A percentile compares a stretch with the other conserved stretches of the same genome.
These are phyloP conservation scores for Halichoeres trimaculatus DNA, from an alignment of 2,113 vertebrate genomes.

Conservation along the genomic window DNA sequence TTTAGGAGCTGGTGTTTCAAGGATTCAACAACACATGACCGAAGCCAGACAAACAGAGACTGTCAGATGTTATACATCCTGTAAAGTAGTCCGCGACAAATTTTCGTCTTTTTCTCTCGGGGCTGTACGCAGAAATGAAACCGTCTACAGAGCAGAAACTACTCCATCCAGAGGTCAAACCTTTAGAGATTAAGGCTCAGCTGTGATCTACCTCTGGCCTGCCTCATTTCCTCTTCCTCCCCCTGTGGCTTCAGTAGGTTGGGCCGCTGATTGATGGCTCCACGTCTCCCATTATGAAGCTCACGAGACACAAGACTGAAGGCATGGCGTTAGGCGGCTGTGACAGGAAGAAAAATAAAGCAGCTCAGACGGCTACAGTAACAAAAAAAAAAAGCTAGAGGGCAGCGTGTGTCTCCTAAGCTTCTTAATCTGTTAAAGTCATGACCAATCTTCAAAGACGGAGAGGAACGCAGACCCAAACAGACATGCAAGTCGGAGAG, in stretches of 20 bases:
- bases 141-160: not conserved
- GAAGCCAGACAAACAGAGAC: not conserved
- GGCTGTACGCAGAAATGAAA: not conserved
- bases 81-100: not conserved
- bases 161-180: not conserved
- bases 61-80: not conserved
- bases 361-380: conserved; percentile 25
- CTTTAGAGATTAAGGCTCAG: conserved; percentile 1
- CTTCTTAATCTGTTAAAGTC: conserved; percentile 56
- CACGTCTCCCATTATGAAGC: conserved; percentile 24
- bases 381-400: conserved; percentile 12
- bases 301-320: conserved; percentile 39
- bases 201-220: conserved; percentile 1
- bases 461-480: conserved; percentile 5
- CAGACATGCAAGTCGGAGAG: not conserved
- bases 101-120: not conserved
- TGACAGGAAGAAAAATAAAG: conserved; percentile 23
- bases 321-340: conserved; percentile 30
- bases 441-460: conserved; percentile 49
- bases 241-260: conserved; percentile 16
- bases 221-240: conserved; percentile 32
- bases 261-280: conserved; percentile 39
- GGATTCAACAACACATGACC: not conserved
- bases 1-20: too few species aligned
- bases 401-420: conserved; percentile 33